phyloP scores from a whole-genome alignment of 1,140 invertebrate species.

The Tenebrio molitor region DNA sequence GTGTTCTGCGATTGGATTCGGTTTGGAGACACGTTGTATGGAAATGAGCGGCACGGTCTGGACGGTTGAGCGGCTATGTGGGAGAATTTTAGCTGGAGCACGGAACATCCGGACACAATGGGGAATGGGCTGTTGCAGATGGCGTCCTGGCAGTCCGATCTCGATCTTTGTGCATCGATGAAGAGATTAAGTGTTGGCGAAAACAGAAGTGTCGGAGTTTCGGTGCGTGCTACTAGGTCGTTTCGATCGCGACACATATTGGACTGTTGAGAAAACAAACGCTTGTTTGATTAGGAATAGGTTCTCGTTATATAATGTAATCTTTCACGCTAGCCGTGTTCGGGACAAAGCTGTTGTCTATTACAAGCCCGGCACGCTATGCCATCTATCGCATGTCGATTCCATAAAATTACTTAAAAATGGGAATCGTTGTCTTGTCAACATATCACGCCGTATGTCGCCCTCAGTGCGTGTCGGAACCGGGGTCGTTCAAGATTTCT shows the following conservation, averaged over 20 bases:
- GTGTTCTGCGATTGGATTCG: constrained; percentile 18
- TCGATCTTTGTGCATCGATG: constrained; percentile 37
- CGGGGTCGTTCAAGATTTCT: constrained; percentile 45
- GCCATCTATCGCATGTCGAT: constrained; percentile 56
- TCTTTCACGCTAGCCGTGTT: constrained; percentile 61
- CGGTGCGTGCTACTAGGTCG: constrained; percentile 57
- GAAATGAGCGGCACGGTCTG: constrained; percentile 22
- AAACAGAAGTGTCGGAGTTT: constrained; percentile 11
- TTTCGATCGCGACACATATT: constrained; percentile 61
- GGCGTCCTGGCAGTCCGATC: constrained; percentile 2
- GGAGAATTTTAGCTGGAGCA: constrained; percentile 19
- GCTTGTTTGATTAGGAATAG: constrained; percentile 62
- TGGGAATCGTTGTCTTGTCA: constrained; percentile 61
- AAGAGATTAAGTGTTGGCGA: constrained; percentile 30
- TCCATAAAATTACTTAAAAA: constrained; percentile 56
- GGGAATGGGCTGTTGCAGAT: constrained; percentile 14
- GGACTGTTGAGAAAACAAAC: constrained; percentile 63
- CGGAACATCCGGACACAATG: background rate
- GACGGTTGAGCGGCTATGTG: constrained; percentile 23
- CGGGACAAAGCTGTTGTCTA: constrained; percentile 55
- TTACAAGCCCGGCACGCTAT: constrained; percentile 44
- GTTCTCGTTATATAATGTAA: constrained; percentile 62
- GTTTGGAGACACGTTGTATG: constrained; percentile 33
- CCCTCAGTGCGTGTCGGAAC: constrained; percentile 37
- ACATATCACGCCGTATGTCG: constrained; percentile 64